Conservation (phyloP, 2,113 vertebrate species). For the Pachycephala philippinensis region DNA sequence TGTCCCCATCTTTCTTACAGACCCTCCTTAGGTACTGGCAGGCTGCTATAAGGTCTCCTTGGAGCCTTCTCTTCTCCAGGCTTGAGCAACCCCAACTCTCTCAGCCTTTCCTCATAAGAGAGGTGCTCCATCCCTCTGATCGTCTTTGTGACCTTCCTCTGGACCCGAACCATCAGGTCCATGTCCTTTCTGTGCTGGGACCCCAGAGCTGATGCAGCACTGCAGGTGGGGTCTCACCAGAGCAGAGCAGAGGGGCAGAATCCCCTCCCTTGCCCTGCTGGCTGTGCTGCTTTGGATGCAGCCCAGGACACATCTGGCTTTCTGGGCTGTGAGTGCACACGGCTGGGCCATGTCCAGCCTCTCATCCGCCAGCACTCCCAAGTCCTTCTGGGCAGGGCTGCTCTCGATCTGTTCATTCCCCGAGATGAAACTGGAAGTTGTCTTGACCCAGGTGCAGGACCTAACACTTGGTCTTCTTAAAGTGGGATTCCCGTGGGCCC, state of each 20-base stretch:
- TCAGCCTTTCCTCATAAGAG: neutral
- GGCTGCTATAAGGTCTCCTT: neutral
- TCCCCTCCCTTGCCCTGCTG: neutral
- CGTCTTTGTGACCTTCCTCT: neutral
- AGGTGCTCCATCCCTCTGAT: neutral
- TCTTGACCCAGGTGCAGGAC: neutral
- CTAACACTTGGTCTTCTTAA: neutral
- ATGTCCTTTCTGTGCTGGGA: neutral
- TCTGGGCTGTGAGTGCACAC: fast-evolving
- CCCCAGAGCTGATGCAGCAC: neutral
- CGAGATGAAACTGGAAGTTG: fast-evolving
- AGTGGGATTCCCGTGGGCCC: neutral
- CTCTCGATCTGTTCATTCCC: neutral
- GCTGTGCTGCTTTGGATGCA: fast-evolving
- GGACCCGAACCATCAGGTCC: fast-evolving
- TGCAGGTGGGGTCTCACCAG: neutral
- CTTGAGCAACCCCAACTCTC: neutral
- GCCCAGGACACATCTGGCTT: fast-evolving
- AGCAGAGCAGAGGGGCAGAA: neutral
- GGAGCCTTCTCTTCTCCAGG: neutral
- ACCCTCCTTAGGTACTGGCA: neutral
- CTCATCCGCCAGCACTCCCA: fast-evolving
- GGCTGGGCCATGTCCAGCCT: neutral
- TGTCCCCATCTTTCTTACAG: neutral
- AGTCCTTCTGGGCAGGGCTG: neutral